These are phyloP conservation scores for Carlito syrichta DNA, from an alignment of 2,113 vertebrate genomes.

Conservation along the genomic window DNA sequence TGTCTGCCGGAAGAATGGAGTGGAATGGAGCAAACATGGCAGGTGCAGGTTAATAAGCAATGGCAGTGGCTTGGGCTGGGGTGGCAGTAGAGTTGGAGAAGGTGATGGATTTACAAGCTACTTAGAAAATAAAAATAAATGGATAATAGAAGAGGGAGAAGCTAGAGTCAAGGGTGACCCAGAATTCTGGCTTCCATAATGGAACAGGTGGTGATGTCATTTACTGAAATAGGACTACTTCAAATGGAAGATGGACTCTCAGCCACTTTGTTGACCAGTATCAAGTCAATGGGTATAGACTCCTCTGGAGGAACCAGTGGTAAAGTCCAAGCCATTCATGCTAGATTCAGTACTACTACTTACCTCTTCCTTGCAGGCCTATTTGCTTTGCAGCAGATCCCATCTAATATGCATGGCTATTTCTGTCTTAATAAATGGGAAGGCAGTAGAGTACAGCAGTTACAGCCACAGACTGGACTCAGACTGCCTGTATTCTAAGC, in stretches of 20 bases:
- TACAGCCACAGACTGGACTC: not conserved
- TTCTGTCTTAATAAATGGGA: not conserved
- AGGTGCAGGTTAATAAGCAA: not conserved
- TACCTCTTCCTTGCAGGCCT: not conserved
- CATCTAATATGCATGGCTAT: not conserved
- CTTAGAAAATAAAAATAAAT: not conserved
- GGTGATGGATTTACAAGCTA: not conserved
- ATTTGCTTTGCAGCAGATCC: not conserved
- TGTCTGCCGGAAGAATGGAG: not conserved
- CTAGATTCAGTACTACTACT: not conserved
- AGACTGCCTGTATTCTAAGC: not conserved
- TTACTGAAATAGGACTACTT: not conserved
- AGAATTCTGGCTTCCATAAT: not conserved
- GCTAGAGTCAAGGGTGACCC: not conserved
- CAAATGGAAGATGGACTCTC: not conserved
- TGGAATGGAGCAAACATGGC: not conserved
- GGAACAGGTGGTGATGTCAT: not conserved
- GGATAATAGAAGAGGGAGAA: not conserved
- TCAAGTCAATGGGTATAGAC: accelerated
- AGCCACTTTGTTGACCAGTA: not conserved
- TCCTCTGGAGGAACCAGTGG: not conserved
- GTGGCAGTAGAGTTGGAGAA: not conserved
- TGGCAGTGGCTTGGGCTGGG: not conserved
- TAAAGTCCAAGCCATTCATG: not conserved
- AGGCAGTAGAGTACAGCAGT: not conserved